These are phyloP conservation scores for Philypnodon macrostomus DNA, from an alignment of 2,797 vertebrate species.

Conservation along the genomic window DNA sequence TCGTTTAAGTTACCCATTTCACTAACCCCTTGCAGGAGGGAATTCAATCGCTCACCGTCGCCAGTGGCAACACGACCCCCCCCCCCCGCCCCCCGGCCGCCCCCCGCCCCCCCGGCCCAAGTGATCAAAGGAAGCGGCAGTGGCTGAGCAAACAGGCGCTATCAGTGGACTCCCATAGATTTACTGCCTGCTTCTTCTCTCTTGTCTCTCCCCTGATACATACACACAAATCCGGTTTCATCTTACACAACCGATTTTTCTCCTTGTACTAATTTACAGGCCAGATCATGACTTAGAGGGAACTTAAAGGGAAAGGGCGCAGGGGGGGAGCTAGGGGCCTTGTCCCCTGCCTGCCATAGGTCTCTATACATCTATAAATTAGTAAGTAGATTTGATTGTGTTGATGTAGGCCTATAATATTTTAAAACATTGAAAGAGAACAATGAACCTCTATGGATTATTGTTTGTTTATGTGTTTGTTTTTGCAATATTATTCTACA, in stretches of 20 bases:
- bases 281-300: conserved; percentile 67
- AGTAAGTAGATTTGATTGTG: no score
- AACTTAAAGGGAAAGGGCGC: conserved; percentile 47
- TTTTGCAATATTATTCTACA: no score
- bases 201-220: conserved; percentile 80
- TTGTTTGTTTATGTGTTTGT: no score
- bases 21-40: conserved; percentile 88
- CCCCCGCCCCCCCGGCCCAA: conserved; percentile 79
- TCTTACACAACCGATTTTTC: conserved; percentile 77
- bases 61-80: conserved; percentile 83
- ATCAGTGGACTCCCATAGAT: conserved; percentile 83
- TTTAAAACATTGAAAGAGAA: no score
- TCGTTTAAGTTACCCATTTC: no score
- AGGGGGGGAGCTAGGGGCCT: conserved; percentile 32
- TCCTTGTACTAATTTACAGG: conserved; percentile 75
- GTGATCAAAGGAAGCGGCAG: conserved; percentile 83
- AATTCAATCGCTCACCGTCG: conserved; percentile 88
- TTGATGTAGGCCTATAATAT: no score
- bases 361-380: no score
- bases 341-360: no score
- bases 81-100: conserved; percentile 80
- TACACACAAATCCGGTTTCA: conserved; percentile 74
- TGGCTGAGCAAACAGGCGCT: conserved; percentile 83
- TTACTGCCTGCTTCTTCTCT: conserved; percentile 84
- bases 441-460: no score